Conservation (phyloP, 2,797 vertebrate species). For the Falco peregrinus region DNA sequence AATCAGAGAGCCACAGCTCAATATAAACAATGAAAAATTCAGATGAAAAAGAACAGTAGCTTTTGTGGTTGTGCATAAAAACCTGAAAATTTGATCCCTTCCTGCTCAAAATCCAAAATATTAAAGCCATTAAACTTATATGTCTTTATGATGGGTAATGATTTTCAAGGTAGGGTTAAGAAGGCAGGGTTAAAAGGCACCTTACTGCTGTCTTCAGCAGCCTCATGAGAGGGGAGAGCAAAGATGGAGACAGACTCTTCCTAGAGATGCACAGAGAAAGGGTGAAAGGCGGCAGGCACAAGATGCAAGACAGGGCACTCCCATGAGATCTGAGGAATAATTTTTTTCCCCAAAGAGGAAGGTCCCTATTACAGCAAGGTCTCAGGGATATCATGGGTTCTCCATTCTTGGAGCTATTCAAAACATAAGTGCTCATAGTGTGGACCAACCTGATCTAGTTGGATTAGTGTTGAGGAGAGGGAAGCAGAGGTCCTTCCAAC, state of each 20-base stretch:
- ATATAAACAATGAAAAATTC: background rate
- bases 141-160: background rate
- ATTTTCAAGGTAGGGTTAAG: background rate
- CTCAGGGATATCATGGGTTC: accelerated
- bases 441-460: background rate
- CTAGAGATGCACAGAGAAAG: background rate
- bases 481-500: background rate
- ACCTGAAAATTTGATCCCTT: background rate
- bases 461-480: background rate
- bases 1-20: background rate
- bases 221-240: background rate
- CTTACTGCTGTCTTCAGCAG: background rate
- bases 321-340: background rate
- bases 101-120: background rate
- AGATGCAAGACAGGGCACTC: background rate
- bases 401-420: background rate
- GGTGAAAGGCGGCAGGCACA: background rate
- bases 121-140: background rate
- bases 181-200: background rate
- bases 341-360: background rate
- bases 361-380: background rate
- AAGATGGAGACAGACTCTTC: background rate
- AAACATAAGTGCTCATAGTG: background rate
- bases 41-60: background rate
- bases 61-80: background rate